Percentiles rank a stretch among this genome's conserved stretches.
Evolutionary conservation across 2,113 vertebrate genomes (phyloP).

Genomic region (Tachuris rubrigastra): DNA sequence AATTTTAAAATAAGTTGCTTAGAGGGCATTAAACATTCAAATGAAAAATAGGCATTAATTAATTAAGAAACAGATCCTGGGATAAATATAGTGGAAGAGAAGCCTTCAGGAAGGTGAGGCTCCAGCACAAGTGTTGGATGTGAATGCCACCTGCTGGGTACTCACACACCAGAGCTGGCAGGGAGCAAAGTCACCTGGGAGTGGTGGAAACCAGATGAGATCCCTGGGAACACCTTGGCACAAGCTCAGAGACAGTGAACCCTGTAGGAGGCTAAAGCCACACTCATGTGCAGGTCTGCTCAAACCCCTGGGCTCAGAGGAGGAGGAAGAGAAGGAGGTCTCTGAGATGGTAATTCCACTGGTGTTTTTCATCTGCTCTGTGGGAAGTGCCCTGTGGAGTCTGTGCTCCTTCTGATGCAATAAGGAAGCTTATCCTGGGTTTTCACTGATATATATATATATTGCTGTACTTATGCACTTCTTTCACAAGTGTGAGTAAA

Average conservation of each 20-base stretch:
- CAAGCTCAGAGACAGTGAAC: neutral
- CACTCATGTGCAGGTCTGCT: neutral
- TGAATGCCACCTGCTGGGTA: slow-evolving; percentile 53
- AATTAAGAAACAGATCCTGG: neutral
- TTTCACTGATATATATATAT: neutral
- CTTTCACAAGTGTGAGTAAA: neutral
- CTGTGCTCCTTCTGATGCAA: neutral
- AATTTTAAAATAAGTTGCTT: neutral
- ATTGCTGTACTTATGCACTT: neutral
- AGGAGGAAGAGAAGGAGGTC: neutral
- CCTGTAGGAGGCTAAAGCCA: neutral
- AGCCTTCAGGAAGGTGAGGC: neutral
- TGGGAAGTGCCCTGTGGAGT: neutral
- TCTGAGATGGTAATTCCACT: neutral
- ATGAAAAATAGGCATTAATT: neutral
- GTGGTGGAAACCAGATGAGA: neutral
- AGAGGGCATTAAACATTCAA: neutral
- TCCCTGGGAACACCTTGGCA: neutral
- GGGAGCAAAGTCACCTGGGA: neutral
- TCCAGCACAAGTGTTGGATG: neutral
- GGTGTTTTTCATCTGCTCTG: accelerated
- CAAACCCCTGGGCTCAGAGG: neutral
- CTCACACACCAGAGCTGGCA: neutral
- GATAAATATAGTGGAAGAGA: neutral
- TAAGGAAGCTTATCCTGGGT: neutral